These are phyloP conservation scores for Drosophila macrospina DNA, from an alignment of 2,888 invertebrate genomes.

Conservation along the genomic window DNA sequence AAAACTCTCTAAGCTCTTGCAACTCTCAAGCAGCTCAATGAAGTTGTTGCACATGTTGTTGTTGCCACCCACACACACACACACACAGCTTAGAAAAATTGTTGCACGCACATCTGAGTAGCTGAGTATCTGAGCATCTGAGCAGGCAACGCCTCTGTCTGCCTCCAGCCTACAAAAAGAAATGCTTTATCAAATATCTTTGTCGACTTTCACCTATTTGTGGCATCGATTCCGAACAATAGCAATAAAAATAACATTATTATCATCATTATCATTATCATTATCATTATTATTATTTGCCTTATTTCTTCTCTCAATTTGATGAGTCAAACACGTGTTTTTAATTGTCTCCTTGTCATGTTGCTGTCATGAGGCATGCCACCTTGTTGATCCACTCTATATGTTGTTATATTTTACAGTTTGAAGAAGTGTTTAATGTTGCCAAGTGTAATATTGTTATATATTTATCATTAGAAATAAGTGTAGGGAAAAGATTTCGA, in stretches of 20 bases:
- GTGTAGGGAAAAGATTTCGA: too few relatives aligned
- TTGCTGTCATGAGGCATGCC: neutral
- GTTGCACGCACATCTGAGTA: conserved; percentile 66
- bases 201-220: conserved; percentile 72
- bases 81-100: conserved; percentile 59
- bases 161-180: conserved; percentile 11
- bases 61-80: conserved; percentile 46
- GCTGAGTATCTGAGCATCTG: too few relatives aligned
- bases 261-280: conserved; percentile 27
- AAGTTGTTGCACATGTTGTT: conserved; percentile 49
- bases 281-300: conserved; percentile 25
- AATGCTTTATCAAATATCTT: conserved; percentile 48
- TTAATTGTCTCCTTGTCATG: conserved; percentile 30
- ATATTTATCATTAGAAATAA: too few relatives aligned
- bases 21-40: conserved; percentile 62
- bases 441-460: neutral
- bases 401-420: neutral
- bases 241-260: conserved; percentile 34
- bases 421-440: neutral
- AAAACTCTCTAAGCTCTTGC: conserved; percentile 8
- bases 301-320: conserved; percentile 28
- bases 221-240: conserved; percentile 61
- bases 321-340: conserved; percentile 29
- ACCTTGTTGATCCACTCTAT: neutral
- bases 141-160: conserved; percentile 27